These are phyloP conservation scores for Zingel zingel DNA, from an alignment of 2,113 vertebrate species.

Conservation along the genomic window DNA sequence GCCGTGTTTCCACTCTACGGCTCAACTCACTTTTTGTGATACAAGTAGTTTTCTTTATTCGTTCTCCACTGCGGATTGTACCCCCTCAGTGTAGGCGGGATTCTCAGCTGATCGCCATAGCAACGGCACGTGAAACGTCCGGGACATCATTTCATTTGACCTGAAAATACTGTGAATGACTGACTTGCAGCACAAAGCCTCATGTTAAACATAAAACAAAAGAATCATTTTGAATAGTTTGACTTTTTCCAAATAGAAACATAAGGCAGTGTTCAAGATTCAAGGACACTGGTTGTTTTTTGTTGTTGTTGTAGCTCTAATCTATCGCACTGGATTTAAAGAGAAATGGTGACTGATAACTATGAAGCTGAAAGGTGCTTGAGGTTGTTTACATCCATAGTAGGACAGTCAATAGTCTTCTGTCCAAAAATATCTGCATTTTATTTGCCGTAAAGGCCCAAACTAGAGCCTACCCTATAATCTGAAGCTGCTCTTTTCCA, in stretches of 20 bases:
- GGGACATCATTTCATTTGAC: not conserved
- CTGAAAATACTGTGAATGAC: not conserved
- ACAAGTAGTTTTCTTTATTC: too few relatives aligned
- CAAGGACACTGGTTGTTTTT: not conserved
- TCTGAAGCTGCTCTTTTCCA: slow-evolving; percentile 20
- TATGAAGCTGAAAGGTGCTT: not conserved
- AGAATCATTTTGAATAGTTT: not conserved
- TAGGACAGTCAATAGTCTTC: not conserved
- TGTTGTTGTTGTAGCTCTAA: not conserved
- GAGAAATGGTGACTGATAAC: not conserved
- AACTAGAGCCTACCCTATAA: not conserved
- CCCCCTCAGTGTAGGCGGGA: too few relatives aligned
- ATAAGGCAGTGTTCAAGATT: not conserved
- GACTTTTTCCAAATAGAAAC: not conserved
- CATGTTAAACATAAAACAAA: not conserved
- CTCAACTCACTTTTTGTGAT: too few relatives aligned
- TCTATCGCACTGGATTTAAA: not conserved
- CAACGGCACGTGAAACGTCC: too few relatives aligned
- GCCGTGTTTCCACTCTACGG: too few relatives aligned
- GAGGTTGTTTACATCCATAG: too few relatives aligned
- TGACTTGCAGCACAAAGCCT: not conserved
- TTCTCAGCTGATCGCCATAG: too few relatives aligned
- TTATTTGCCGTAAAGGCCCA: not conserved
- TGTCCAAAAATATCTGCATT: slow-evolving; percentile 5
- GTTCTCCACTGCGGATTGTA: too few relatives aligned